phyloP scores from a whole-genome alignment of 2,113 vertebrate species.

The Misgurnus mizolepis region DNA sequence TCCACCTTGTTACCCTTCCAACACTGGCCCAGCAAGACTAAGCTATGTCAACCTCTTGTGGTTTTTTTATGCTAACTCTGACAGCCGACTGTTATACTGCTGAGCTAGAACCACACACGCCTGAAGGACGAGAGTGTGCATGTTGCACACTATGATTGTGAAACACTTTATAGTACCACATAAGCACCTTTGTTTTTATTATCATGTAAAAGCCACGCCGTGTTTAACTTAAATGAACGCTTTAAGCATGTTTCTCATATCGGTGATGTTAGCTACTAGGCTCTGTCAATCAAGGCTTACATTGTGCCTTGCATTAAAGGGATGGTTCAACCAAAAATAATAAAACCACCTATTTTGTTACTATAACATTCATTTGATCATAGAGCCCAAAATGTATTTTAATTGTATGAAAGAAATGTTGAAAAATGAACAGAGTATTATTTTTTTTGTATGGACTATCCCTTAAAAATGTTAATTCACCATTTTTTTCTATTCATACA shows the following conservation, averaged over 20 bases:
- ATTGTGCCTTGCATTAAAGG: slow-evolving; percentile 10
- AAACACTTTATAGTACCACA: slow-evolving; percentile 30
- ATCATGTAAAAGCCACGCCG: slow-evolving; percentile 1
- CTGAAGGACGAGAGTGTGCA: slow-evolving; percentile 32
- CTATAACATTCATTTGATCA: no score
- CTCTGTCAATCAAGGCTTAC: not conserved
- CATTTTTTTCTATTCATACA: not conserved
- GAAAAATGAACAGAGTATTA: no score
- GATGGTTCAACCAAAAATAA: no score
- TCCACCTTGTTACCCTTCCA: slow-evolving; percentile 21
- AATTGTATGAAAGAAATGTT: no score
- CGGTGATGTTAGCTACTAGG: not conserved
- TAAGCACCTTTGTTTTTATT: slow-evolving; percentile 32
- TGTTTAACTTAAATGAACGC: slow-evolving; percentile 10
- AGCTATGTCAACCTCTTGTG: slow-evolving; percentile 44
- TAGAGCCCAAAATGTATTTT: no score
- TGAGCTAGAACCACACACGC: slow-evolving; percentile 27
- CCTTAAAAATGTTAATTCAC: not conserved
- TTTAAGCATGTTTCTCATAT: slow-evolving; percentile 2
- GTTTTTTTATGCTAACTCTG: slow-evolving; percentile 40
- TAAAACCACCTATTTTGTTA: no score
- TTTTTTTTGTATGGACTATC: no score
- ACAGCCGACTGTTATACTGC: slow-evolving; percentile 43
- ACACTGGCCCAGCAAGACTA: slow-evolving; percentile 55
- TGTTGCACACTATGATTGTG: slow-evolving; percentile 14